These are phyloP conservation scores for Cyphomyrmex costatus DNA, from an alignment of 1,140 invertebrate genomes.

Conservation along the genomic window DNA sequence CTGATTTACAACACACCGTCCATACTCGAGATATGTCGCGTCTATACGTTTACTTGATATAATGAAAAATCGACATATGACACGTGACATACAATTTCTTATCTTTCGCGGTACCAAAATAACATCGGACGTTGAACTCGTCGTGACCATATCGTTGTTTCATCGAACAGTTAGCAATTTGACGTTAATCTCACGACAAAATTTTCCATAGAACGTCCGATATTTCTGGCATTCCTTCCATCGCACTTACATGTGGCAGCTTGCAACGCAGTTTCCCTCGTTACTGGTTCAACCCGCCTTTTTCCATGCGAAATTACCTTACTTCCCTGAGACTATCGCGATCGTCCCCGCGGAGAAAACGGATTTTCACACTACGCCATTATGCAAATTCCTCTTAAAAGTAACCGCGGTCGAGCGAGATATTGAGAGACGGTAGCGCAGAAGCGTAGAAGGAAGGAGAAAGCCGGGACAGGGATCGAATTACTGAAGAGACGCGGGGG, in stretches of 20 bases:
- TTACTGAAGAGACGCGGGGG: conserved; percentile 34
- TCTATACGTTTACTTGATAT: not conserved
- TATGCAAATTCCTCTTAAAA: conserved; percentile 81
- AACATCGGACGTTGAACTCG: not conserved
- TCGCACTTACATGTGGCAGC: conserved; percentile 24
- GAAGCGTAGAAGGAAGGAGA: conserved; percentile 6
- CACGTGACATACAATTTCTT: not conserved
- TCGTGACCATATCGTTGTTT: not conserved
- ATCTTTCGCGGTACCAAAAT: not conserved
- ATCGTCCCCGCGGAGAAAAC: conserved; percentile 77
- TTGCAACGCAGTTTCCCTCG: conserved; percentile 54
- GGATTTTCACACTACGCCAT: conserved; percentile 81
- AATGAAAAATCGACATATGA: not conserved
- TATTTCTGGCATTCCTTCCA: conserved; percentile 37
- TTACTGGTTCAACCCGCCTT: conserved; percentile 54
- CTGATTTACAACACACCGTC: not conserved
- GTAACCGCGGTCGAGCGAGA: conserved; percentile 71
- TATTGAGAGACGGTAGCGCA: conserved; percentile 59
- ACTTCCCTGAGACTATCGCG: conserved; percentile 75
- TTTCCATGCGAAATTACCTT: conserved; percentile 75
- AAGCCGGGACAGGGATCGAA: conserved; percentile 12
- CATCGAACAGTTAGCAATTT: not conserved
- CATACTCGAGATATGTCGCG: not conserved
- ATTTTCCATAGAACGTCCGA: not conserved
- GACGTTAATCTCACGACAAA: not conserved